Conservation (phyloP, 1,140 invertebrate genomes). For the Scaptomyza hsui region DNA sequence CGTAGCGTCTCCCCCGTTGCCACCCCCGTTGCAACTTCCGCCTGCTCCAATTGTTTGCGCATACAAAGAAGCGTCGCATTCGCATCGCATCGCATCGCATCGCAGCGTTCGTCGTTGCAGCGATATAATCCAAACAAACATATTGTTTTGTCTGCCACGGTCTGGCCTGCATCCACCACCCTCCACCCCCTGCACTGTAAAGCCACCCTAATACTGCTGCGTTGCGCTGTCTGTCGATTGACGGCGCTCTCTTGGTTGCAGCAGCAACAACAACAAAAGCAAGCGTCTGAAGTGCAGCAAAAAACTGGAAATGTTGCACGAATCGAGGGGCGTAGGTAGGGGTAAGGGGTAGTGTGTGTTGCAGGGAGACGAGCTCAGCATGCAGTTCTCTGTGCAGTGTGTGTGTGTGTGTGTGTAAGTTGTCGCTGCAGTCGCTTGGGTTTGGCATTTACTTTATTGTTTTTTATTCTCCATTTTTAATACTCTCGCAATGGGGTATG, state of each 20-base stretch:
- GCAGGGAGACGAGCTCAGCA: slow-evolving; percentile 55
- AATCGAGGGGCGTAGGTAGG: neutral
- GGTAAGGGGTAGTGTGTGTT: neutral
- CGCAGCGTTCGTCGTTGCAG: slow-evolving; percentile 13
- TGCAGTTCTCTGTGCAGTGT: slow-evolving; percentile 53
- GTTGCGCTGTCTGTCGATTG: slow-evolving; percentile 66
- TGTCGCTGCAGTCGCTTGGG: slow-evolving; percentile 54
- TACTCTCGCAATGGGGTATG: neutral
- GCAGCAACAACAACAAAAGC: slow-evolving; percentile 23
- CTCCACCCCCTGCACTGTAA: neutral
- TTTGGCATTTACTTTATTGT: slow-evolving; percentile 41
- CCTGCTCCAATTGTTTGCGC: slow-evolving; percentile 82
- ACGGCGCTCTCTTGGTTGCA: slow-evolving; percentile 47
- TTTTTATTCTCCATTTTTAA: neutral
- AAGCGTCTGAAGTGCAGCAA: slow-evolving; percentile 73
- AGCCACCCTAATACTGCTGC: slow-evolving; percentile 13
- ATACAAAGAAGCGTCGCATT: slow-evolving; percentile 74
- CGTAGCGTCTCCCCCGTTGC: too few species aligned
- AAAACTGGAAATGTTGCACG: slow-evolving; percentile 29
- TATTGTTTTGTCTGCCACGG: slow-evolving; percentile 81
- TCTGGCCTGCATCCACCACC: slow-evolving; percentile 42
- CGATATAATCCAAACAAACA: slow-evolving; percentile 81
- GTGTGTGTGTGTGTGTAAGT: neutral
- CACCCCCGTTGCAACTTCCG: slow-evolving; percentile 69
- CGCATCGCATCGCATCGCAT: slow-evolving; percentile 34